A percentile compares a stretch with the other conserved stretches of the same genome.
These are phyloP conservation scores for Margarornis squamiger DNA, from an alignment of 2,797 vertebrate species.

Conservation along the genomic window DNA sequence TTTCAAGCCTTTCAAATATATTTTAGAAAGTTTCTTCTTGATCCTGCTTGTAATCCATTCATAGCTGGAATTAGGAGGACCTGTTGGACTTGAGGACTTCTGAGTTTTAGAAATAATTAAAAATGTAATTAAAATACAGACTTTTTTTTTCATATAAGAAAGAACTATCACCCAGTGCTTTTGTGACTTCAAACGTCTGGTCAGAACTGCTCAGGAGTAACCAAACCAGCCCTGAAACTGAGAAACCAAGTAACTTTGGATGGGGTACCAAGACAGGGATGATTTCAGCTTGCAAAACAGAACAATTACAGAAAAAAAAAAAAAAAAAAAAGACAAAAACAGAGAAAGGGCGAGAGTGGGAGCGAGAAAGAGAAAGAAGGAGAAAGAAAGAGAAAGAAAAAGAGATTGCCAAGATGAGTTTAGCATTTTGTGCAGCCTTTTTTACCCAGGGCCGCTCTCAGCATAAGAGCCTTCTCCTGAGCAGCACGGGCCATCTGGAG, in stretches of 20 bases:
- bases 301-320: background rate
- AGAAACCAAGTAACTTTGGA: background rate
- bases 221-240: background rate
- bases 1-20: background rate
- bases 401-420: background rate
- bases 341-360: too few species aligned
- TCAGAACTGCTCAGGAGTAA: background rate
- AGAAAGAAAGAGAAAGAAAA: too few species aligned
- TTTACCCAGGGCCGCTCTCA: background rate
- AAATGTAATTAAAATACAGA: background rate
- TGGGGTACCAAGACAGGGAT: background rate
- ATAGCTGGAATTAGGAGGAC: background rate
- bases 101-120: background rate
- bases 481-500: constrained; percentile 20
- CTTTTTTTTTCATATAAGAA: background rate
- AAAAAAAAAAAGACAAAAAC: background rate
- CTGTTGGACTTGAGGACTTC: background rate
- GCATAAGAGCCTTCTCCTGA: background rate
- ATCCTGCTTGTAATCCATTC: background rate
- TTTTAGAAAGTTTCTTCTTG: background rate
- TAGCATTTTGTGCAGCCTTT: background rate
- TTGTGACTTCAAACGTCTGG: background rate
- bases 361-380: too few species aligned
- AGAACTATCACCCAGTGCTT: background rate
- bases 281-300: background rate